These are phyloP conservation scores for Lasioglossum zephyrum DNA, from an alignment of 2,888 invertebrate genomes.

Conservation along the genomic window DNA sequence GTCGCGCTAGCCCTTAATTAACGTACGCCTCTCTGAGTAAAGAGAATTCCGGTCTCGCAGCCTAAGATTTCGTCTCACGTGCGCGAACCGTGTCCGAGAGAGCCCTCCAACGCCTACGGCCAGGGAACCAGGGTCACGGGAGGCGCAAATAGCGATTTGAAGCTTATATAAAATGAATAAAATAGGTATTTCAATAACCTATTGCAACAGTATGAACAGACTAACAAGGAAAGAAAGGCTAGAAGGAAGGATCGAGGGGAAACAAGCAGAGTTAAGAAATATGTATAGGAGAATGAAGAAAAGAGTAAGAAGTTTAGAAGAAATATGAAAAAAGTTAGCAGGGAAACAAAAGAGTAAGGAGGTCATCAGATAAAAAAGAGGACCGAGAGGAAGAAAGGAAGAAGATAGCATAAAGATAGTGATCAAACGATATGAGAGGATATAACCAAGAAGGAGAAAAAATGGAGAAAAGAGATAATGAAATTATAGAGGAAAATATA, in stretches of 20 bases:
- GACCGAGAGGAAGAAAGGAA: background rate
- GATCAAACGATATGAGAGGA: background rate
- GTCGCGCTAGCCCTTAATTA: too few species aligned
- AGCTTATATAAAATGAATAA: too few species aligned
- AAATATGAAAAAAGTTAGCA: conserved; percentile 2
- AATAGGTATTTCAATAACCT: background rate
- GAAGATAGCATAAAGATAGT: background rate
- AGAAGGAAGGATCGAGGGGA: background rate
- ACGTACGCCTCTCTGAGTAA: too few species aligned
- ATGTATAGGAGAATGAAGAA: background rate
- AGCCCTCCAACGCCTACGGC: too few species aligned
- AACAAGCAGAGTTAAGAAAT: conserved; percentile 3
- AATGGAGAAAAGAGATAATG: background rate
- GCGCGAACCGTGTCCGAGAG: too few species aligned
- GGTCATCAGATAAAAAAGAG: background rate
- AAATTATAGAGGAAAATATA: background rate
- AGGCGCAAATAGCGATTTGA: too few species aligned
- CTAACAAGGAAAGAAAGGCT: background rate
- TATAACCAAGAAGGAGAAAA: background rate
- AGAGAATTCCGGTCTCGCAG: too few species aligned
- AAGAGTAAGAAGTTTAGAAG: background rate
- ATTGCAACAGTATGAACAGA: background rate
- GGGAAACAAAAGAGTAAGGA: background rate
- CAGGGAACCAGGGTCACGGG: too few species aligned
- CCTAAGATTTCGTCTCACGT: too few species aligned